Base-by-base conservation (phyloP, 1,140 invertebrate species). In the Episyrphus balteatus region DNA sequence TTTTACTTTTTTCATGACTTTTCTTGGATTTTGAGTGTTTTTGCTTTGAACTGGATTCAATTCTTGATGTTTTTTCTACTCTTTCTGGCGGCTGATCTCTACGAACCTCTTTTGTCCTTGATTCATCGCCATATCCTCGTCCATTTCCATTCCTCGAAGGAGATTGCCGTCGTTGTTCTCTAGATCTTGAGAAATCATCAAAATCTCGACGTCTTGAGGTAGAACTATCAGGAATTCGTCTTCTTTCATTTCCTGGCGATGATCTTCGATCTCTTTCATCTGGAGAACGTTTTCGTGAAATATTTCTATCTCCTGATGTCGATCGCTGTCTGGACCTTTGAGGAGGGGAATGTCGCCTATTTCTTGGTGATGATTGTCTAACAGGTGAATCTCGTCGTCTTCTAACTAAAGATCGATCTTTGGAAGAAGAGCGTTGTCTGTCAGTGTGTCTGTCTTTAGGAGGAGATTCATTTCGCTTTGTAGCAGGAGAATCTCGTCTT, bases 1-100 rank as follows among this genome's bases (percentile, higher is more conserved):
- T 61, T 17, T 52, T 53, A 38, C 14, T 7, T 37, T 37, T 46
- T 0, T 3, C 44, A n/a, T n/a, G n/a, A 40, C 8, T 41, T 41
- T 32, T 42, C 14, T 33, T 47, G 3, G n/a, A 26, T 26, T 26
- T 30, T 31, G 40, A 15, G 7, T 47, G 42, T 31, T 8, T 41
- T 11, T 34, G 11, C 44, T 46, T 45, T 7, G 8, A 26, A 26
- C 21, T 26, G 8, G 21, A 26, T 26, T 26, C 21, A 26, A 3
- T 26, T 8, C 21, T 26, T 26, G 3, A 8, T 26, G 21, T 3
- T 8, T 26, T 26, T 26, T 26, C 21, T 3, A 3, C 3, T 3
- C 8, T 26, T 26, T 26, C 21, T 26, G 3, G 21, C 8, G 21
- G 21, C 21, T 5, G 3, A 26, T 26, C 8, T 5, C 3, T 26